Percentiles rank a stretch among this genome's conserved stretches.
phyloP scores from a whole-genome alignment of 2,797 vertebrate species.

The Acrossocheilus wenchowensis region DNA sequence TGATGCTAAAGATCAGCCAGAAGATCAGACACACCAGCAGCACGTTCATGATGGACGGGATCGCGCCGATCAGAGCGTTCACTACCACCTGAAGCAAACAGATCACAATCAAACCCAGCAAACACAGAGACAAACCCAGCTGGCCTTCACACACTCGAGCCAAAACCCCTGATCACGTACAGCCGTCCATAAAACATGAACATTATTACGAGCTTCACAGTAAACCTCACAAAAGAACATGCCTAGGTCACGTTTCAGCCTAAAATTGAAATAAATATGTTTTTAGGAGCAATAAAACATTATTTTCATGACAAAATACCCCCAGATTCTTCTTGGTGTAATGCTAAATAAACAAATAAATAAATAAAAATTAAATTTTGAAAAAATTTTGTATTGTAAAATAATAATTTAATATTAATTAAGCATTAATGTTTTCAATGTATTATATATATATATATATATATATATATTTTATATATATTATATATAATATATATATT shows the following conservation, averaged over 20 bases:
- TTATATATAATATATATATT: too few relatives aligned
- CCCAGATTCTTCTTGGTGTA: too few relatives aligned
- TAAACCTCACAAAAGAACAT: background rate
- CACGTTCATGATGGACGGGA: slow-evolving; percentile 99
- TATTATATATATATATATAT: too few relatives aligned
- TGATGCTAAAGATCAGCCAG: slow-evolving; percentile 99
- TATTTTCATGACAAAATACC: background rate
- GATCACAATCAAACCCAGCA: slow-evolving; percentile 17
- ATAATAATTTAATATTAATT: too few relatives aligned
- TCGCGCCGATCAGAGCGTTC: slow-evolving; percentile 95
- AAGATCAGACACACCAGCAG: slow-evolving; percentile 98
- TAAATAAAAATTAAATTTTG: too few relatives aligned
- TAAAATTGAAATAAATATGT: background rate
- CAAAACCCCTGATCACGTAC: background rate
- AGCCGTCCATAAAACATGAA: slow-evolving; percentile 15
- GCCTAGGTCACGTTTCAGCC: background rate
- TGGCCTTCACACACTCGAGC: background rate
- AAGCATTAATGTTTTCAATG: too few relatives aligned
- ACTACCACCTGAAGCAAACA: slow-evolving; percentile 87
- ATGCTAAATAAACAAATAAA: too few relatives aligned
- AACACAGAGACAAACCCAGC: background rate
- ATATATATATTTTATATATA: too few relatives aligned
- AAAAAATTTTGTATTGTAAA: too few relatives aligned
- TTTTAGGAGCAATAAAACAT: background rate
- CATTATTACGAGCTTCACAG: background rate